phyloP scores from a whole-genome alignment of 2,888 invertebrate species.

The Orchestes rusci region DNA sequence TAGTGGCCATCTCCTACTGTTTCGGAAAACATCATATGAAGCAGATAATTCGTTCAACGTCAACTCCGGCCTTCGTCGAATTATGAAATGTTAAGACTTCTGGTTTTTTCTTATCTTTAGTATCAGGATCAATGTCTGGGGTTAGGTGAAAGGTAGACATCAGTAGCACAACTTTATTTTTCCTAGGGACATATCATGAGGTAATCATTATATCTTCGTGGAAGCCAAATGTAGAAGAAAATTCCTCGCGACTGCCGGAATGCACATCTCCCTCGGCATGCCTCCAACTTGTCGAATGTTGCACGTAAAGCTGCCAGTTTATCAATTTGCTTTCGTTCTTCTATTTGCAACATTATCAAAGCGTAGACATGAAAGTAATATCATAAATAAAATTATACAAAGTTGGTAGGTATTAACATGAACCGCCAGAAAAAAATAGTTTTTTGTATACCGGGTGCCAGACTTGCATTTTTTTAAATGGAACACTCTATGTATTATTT shows the following conservation, averaged over 20 bases:
- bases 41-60: no score
- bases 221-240: no score
- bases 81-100: slow-evolving; percentile 18
- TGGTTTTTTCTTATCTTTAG: slow-evolving; percentile 9
- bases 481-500: no score
- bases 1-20: no score
- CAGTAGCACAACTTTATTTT: slow-evolving; percentile 11
- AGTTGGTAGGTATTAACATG: no score
- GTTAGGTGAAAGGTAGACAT: slow-evolving; percentile 18
- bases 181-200: no score
- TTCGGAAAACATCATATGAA: no score
- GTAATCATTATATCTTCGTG: no score
- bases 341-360: slow-evolving; percentile 26
- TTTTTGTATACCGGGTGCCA: no score
- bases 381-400: no score
- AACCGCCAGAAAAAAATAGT: no score
- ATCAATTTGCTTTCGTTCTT: slow-evolving; percentile 10
- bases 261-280: slow-evolving; percentile 29
- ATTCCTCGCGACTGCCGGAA: slow-evolving; percentile 32
- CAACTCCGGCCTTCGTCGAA: slow-evolving; percentile 18
- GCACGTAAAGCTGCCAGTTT: slow-evolving; percentile 11
- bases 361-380: slow-evolving; percentile 24
- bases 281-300: slow-evolving; percentile 22
- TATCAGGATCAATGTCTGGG: slow-evolving; percentile 4
- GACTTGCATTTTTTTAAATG: no score